Base-by-base conservation (phyloP, 2,888 invertebrate genomes). In the Dione vanillae region DNA sequence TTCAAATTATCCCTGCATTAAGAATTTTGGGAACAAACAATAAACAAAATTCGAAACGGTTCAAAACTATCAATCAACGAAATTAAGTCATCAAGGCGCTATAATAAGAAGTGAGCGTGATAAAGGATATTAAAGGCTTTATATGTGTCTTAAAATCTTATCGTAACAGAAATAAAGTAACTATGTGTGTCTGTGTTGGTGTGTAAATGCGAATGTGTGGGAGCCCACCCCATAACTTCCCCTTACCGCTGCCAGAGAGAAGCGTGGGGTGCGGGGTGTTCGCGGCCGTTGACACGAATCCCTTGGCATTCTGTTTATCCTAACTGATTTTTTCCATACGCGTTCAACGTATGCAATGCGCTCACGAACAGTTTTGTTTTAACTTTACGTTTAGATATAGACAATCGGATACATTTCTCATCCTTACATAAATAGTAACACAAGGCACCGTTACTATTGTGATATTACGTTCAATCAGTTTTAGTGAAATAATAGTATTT, bases 211-310 rank as follows among this genome's bases (percentile, higher is more conserved):
- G 27, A 3, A 83, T 82, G 85, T 86, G 86, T 89, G 90, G 88
- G 88, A 86, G 85, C 85, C 88, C 89, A 87, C 86, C 89, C 87
- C 86, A 85, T 85, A 85, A 79, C 82, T 77, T 79, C 79, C 83
- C 83, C 80, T 76, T 72, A 76, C 75, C 76, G 67, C 72, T 41
- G 52, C 62, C 43, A 54, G 70, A 37, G 56, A 65, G 77, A 74
- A 73, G 74, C 64, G 75, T 71, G 77, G 78, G 76, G 70, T 73
- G 76, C 75, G 78, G 80, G 83, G 75, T 71, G 78, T 80, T 85
- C 80, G 85, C 87, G 92, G 92, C 89, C 92, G 88, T 92, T 92
- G 92, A 92, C 92, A 90, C 91, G 87, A 87, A 87, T 90, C 89
- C 87, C 86, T 83, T 68, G 83, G 82, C 82, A 79, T 84, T 83